Evolutionary conservation across 2,888 invertebrate genomes (phyloP).

Genomic region (Tortrix viridana): DNA sequence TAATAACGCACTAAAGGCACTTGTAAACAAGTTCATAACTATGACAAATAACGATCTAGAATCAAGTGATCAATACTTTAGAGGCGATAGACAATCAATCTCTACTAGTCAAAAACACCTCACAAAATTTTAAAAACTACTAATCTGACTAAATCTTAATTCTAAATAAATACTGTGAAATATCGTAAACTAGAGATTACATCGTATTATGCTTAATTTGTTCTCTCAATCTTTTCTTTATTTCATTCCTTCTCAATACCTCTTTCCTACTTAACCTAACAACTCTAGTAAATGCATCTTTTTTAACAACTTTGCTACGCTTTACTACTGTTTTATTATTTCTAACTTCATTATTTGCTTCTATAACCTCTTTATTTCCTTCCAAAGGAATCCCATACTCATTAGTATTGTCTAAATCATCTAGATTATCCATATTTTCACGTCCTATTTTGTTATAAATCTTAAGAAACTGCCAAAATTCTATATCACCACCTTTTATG

Average conservation of each 20-base stretch:
- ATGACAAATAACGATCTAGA: too few species aligned
- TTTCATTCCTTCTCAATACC: constrained; percentile 47
- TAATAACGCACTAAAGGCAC: too few species aligned
- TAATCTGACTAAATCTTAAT: too few species aligned
- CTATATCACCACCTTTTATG: constrained; percentile 67
- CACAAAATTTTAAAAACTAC: too few species aligned
- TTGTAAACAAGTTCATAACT: too few species aligned
- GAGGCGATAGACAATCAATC: too few species aligned
- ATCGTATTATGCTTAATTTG: constrained; percentile 13
- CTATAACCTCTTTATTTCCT: neutral
- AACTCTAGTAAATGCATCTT: constrained; percentile 41
- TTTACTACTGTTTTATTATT: constrained; percentile 24
- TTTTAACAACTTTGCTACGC: constrained; percentile 12
- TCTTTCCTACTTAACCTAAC: constrained; percentile 56
- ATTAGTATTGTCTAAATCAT: constrained; percentile 57
- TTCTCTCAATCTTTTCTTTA: constrained; percentile 49
- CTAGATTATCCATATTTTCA: constrained; percentile 64
- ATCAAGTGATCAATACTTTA: too few species aligned
- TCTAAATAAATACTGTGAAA: too few species aligned
- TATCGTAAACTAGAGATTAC: too few species aligned
- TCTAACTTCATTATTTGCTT: neutral
- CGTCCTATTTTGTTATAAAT: constrained; percentile 69
- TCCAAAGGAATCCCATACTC: constrained; percentile 61
- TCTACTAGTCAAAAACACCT: too few species aligned
- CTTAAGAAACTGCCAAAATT: constrained; percentile 76